Evolutionary conservation across 37 sponge, comb jelly and placozoan species (phyloP), one percentile per base, ranked within the genome.

Genomic region (Amphimedon queenslandica): DNA sequence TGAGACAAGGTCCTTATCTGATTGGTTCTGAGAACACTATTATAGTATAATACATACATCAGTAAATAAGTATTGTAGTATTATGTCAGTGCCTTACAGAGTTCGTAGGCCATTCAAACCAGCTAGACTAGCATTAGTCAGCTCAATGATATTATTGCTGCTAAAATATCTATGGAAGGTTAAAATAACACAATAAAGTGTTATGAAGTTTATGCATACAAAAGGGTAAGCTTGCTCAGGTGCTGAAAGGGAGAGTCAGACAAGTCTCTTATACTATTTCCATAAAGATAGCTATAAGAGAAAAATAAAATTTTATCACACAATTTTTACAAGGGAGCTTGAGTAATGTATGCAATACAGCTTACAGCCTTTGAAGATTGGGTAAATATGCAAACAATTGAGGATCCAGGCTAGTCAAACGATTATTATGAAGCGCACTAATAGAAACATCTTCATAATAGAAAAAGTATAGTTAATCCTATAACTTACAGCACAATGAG

Each of bases 271-370:
- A 85, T 58, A 34, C 37, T 75, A 68, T 85, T 85, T 27, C 70
- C 76, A 37, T 85, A 75, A 20, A 85, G 70, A 74, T 79, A 84
- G 24, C 85, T 84, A 66, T 43, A 23, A 8, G 47, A 67, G n/a
- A 41, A 47, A 28, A 55, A 25, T 18, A 70, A 11, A 18, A 11
- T 28, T 27, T 23, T 70, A 24, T 42, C 23, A 24, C 40, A 42
- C 23, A 21, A 40, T 16, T 21, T 30, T 2, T 41, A 40, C 2
- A n/a, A n/a, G n/a, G n/a, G n/a, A n/a, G n/a, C n/a, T n/a, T n/a
- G n/a, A n/a, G n/a, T n/a, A n/a, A n/a, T n/a, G n/a, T n/a, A n/a
- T n/a, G n/a, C n/a, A n/a, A n/a, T n/a, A n/a, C n/a, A 47, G 13
- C 53, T 47, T 47, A 47, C 53, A 47, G 53, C 13, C 53, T 47